Evolutionary conservation across 2,113 vertebrate genomes (phyloP).

Genomic region (Proteles cristata): DNA sequence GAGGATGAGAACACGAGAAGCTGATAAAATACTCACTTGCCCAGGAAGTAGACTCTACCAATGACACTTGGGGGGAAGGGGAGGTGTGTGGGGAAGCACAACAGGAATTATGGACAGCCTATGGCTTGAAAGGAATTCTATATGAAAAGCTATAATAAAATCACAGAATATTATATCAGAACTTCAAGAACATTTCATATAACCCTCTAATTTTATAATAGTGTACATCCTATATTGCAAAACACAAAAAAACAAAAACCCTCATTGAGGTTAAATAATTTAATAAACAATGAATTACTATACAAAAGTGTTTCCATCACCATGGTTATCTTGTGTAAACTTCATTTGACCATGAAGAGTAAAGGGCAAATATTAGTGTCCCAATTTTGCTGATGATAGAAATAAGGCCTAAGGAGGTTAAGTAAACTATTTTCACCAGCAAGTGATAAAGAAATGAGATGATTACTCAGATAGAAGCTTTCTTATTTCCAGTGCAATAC

Average conservation of each 20-base stretch:
- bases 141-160: neutral
- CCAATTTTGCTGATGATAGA: neutral
- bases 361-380: neutral
- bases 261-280: neutral
- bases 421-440: neutral
- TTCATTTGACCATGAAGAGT: neutral
- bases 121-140: constrained; percentile 44
- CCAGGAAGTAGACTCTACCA: neutral
- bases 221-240: neutral
- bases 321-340: neutral
- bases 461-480: neutral
- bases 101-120: neutral
- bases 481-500: neutral
- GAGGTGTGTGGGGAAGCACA: neutral
- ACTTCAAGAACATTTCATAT: neutral
- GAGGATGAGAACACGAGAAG: neutral
- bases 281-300: constrained; percentile 16
- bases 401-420: neutral
- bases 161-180: neutral
- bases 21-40: neutral
- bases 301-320: constrained; percentile 11
- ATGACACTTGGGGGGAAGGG: neutral
- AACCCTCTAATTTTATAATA: neutral
- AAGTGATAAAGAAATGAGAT: constrained; percentile 16
- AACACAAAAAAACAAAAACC: neutral